Evolutionary conservation across 2,797 vertebrate species (phyloP).

Genomic region (Sebastes iracundus): DNA sequence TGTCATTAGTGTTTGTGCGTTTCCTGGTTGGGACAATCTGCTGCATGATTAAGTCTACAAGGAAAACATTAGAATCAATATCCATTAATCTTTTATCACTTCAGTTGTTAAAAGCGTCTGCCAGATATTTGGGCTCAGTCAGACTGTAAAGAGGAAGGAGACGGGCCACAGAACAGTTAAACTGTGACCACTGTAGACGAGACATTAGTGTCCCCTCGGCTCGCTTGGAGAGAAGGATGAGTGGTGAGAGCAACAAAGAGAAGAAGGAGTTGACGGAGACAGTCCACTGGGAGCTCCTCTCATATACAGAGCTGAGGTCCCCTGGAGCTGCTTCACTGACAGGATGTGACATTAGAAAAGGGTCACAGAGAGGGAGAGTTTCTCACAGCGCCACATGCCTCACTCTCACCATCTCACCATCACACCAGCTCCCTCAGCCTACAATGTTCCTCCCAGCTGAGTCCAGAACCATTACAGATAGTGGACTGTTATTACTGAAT

Average conservation of each 20-base stretch:
- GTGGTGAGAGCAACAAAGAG: background rate
- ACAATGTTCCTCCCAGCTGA: background rate
- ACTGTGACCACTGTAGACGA: conserved; percentile 8
- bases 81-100: conserved; percentile 5
- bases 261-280: conserved; percentile 22
- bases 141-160: background rate
- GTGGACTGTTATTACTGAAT: background rate
- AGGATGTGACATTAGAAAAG: conserved; percentile 71
- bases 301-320: conserved; percentile 32
- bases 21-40: background rate
- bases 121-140: background rate
- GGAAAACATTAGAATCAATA: background rate
- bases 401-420: conserved; percentile 11
- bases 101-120: conserved; percentile 2
- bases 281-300: conserved; percentile 50
- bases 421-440: background rate
- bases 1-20: background rate
- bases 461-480: background rate
- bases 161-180: background rate
- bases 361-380: conserved; percentile 58
- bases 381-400: conserved; percentile 57
- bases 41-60: background rate
- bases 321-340: conserved; percentile 57
- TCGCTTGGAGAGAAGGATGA: conserved; percentile 9
- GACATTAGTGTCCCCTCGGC: conserved; percentile 12